These are phyloP conservation scores for Peromyscus eremicus DNA, from an alignment of 2,797 vertebrate species.

Conservation along the genomic window DNA sequence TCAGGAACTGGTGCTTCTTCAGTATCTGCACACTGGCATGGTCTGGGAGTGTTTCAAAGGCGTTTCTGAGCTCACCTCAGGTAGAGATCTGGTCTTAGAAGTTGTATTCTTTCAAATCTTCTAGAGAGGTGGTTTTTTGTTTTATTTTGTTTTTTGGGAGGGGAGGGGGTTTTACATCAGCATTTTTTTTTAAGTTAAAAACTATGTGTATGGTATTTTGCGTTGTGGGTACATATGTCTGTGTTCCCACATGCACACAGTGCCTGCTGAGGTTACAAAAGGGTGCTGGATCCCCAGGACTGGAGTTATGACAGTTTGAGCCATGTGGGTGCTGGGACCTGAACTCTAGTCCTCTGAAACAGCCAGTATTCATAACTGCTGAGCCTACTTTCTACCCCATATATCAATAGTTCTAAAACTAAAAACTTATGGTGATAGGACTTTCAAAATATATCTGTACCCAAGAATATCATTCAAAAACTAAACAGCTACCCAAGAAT, in stretches of 20 bases:
- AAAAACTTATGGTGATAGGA: not conserved
- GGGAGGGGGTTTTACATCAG: no score
- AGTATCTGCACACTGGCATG: not conserved
- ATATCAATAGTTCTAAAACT: constrained; percentile 34
- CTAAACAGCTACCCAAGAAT: not conserved
- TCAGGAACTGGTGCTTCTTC: not conserved
- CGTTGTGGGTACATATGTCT: not conserved
- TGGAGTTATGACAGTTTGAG: not conserved
- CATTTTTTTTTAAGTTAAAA: not conserved
- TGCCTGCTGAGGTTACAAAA: not conserved
- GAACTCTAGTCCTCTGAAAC: not conserved
- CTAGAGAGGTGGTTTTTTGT: not conserved
- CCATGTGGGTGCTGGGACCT: not conserved
- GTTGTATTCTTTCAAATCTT: not conserved
- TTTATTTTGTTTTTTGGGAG: not conserved
- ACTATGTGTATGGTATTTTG: not conserved
- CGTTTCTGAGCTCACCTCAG: not conserved
- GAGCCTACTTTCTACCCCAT: not conserved
- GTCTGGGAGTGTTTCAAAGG: not conserved
- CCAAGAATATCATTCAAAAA: constrained; percentile 14
- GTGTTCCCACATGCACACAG: not conserved
- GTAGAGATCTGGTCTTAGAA: not conserved
- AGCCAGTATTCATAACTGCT: not conserved
- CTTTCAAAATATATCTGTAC: not conserved
- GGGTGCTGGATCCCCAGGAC: not conserved